Percentiles rank a stretch among this genome's conserved stretches.
phyloP scores from a whole-genome alignment of 2,113 vertebrate genomes.

The Hirundichthys speculiger region DNA sequence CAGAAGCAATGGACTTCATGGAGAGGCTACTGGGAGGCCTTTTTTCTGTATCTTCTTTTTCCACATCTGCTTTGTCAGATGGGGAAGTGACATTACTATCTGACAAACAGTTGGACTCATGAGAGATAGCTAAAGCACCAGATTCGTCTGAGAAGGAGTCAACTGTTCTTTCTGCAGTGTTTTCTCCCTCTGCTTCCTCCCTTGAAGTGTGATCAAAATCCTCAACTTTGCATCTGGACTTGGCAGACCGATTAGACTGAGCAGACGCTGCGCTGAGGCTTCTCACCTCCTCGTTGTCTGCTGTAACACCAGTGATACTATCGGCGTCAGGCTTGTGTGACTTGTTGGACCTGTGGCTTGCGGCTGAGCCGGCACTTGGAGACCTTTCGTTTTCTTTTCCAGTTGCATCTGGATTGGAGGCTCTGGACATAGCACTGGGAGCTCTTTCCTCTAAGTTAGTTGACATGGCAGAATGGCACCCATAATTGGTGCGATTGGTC shows the following conservation, averaged over 20 bases:
- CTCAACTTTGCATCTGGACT: conserved; percentile 36
- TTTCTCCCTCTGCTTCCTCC: conserved; percentile 34
- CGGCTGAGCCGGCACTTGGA: conserved; percentile 29
- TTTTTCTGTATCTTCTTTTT: conserved; percentile 26
- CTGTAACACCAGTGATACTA: background rate
- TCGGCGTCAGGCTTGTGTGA: conserved; percentile 41
- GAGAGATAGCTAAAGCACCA: conserved; percentile 39
- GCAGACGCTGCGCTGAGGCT: conserved; percentile 39
- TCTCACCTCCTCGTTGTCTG: conserved; percentile 33
- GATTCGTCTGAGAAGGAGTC: conserved; percentile 61
- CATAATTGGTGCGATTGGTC: conserved; percentile 52
- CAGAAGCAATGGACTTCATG: conserved; percentile 30
- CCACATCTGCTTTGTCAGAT: conserved; percentile 12
- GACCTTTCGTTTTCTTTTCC: conserved; percentile 34
- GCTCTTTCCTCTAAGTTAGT: conserved; percentile 28
- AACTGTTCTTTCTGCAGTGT: conserved; percentile 21
- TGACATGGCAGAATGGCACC: conserved; percentile 23
- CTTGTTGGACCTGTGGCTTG: conserved; percentile 41
- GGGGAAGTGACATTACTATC: conserved; percentile 2
- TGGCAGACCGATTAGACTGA: conserved; percentile 36
- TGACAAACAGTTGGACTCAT: conserved; percentile 22
- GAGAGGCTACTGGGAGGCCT: conserved; percentile 37
- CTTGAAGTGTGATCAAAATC: background rate
- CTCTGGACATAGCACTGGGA: conserved; percentile 40
- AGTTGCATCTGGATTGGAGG: conserved; percentile 20